These are phyloP conservation scores for Leiothrix lutea DNA, from an alignment of 2,113 vertebrate genomes.

Conservation along the genomic window DNA sequence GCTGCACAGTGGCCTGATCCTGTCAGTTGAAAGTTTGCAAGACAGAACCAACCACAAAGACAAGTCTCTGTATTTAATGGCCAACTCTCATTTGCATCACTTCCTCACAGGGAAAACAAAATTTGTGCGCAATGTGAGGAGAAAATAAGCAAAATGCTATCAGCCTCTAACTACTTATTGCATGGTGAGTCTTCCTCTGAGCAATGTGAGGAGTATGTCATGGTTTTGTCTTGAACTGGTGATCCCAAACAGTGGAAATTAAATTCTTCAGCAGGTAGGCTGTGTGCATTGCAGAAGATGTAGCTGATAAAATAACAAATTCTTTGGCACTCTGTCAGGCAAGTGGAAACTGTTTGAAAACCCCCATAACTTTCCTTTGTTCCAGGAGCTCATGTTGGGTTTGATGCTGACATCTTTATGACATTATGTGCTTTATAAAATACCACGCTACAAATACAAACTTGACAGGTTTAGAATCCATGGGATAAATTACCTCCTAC, in stretches of 20 bases:
- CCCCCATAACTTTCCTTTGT: not conserved
- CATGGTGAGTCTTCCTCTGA: not conserved
- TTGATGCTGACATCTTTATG: not conserved
- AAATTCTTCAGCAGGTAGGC: not conserved
- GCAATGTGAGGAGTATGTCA: not conserved
- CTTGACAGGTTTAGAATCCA: not conserved
- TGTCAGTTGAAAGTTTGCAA: not conserved
- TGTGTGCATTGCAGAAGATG: not conserved
- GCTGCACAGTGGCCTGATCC: not conserved
- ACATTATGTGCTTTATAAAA: not conserved
- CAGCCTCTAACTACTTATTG: not conserved
- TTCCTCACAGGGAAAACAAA: not conserved
- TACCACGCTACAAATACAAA: not conserved
- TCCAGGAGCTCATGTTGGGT: not conserved
- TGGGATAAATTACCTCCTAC: not conserved
- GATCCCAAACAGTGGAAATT: not conserved
- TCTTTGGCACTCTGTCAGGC: not conserved
- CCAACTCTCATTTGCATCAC: not conserved
- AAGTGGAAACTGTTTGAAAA: not conserved
- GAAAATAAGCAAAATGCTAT: not conserved
- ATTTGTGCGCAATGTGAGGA: rapidly evolving
- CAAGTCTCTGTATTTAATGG: not conserved
- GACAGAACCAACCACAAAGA: not conserved
- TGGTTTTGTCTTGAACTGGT: not conserved
- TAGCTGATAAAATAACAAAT: not conserved